A percentile compares a stretch with the other conserved stretches of the same genome.
These are phyloP conservation scores for Chloroceryle amazona DNA, from an alignment of 2,797 vertebrate genomes.

Conservation along the genomic window DNA sequence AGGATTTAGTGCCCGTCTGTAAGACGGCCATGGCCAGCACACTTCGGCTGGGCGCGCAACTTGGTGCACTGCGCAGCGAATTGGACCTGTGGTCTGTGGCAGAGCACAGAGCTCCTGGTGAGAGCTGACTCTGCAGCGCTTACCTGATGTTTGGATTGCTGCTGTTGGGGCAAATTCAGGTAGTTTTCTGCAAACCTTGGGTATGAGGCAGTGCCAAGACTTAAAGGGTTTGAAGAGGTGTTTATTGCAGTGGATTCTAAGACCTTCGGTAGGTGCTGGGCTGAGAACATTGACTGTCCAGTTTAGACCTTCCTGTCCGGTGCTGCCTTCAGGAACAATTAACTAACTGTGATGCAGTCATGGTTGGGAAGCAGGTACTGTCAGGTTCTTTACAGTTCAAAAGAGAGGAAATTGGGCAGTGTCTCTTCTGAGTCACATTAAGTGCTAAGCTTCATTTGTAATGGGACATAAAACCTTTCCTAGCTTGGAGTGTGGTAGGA, in stretches of 20 bases:
- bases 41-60: background rate
- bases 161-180: fast-evolving
- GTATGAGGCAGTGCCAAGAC: background rate
- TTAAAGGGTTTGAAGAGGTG: background rate
- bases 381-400: background rate
- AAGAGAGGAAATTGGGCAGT: background rate
- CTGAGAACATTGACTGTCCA: background rate
- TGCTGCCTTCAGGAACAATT: background rate
- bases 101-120: background rate
- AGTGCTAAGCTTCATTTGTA: background rate
- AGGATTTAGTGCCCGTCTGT: background rate
- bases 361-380: background rate
- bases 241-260: background rate
- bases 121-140: background rate
- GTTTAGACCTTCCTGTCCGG: background rate
- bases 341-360: background rate
- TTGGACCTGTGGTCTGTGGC: background rate
- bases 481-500: background rate
- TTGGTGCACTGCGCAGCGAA: fast-evolving
- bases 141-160: background rate
- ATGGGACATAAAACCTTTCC: background rate
- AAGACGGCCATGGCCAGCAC: fast-evolving
- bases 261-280: background rate
- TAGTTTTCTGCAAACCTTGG: background rate
- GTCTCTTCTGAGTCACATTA: background rate